These are phyloP conservation scores for Leptodactylus fuscus DNA, from an alignment of 2,113 vertebrate species.

Conservation along the genomic window DNA sequence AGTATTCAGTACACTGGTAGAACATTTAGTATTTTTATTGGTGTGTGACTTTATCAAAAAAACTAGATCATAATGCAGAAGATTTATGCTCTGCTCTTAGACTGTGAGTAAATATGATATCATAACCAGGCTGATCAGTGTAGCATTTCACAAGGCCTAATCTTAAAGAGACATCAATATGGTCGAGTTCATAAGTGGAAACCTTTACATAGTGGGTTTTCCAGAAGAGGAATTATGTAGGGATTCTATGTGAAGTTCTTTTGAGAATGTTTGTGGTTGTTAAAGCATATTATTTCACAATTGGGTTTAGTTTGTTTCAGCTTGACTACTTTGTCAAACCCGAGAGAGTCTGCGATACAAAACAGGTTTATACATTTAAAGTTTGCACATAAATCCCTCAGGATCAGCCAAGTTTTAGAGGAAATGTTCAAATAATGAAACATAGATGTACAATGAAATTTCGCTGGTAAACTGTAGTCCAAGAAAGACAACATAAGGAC, in stretches of 20 bases:
- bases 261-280: constrained; percentile 7
- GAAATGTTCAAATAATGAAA: constrained; percentile 13
- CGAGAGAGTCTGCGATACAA: not conserved
- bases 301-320: constrained; percentile 7
- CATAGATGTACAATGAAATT: not conserved
- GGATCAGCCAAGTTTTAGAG: not conserved
- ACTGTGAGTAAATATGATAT: constrained; percentile 30
- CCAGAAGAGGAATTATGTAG: constrained; percentile 21
- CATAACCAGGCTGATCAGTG: constrained; percentile 34
- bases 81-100: not conserved
- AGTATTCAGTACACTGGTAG: not conserved
- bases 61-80: not conserved
- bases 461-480: not conserved
- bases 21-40: constrained; percentile 4
- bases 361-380: not conserved
- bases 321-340: not conserved
- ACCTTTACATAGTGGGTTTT: not conserved
- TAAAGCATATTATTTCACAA: constrained; percentile 28
- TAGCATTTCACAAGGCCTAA: constrained; percentile 12
- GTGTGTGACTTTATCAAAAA: constrained; percentile 4
- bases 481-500: not conserved
- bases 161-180: constrained; percentile 2
- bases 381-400: constrained; percentile 24
- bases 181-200: not conserved
- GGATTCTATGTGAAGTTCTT: not conserved